phyloP scores from a whole-genome alignment of 2,888 invertebrate species.

The Lochmaea crataegi region DNA sequence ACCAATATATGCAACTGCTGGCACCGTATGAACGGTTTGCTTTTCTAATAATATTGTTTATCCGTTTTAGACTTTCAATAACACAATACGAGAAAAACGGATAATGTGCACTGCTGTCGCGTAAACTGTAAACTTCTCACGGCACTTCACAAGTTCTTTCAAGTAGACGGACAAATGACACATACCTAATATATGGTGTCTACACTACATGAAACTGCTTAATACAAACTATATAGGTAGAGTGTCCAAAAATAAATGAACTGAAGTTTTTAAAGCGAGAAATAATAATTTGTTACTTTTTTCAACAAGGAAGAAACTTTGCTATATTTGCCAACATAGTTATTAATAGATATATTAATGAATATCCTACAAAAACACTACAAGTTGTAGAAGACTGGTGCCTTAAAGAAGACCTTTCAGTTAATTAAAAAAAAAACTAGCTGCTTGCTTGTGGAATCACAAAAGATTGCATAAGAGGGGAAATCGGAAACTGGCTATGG shows the following conservation, averaged over 20 bases:
- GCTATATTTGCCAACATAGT: too few species aligned
- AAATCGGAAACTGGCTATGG: too few species aligned
- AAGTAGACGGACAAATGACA: not conserved
- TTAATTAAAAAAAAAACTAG: too few species aligned
- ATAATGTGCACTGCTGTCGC: not conserved
- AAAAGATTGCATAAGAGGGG: too few species aligned
- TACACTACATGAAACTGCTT: not conserved
- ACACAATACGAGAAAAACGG: not conserved
- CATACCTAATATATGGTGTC: not conserved
- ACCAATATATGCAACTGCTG: slow-evolving; percentile 35
- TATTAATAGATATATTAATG: too few species aligned
- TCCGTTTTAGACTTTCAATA: slow-evolving; percentile 4
- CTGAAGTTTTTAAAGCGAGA: not conserved
- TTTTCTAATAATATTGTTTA: slow-evolving; percentile 28
- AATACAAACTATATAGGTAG: not conserved
- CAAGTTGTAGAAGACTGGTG: too few species aligned
- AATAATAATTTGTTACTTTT: too few species aligned
- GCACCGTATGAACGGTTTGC: slow-evolving; percentile 19
- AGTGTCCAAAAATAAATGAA: not conserved
- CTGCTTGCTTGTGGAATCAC: too few species aligned
- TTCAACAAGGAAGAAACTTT: too few species aligned
- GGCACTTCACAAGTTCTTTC: not conserved
- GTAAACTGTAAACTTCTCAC: not conserved
- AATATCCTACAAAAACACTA: too few species aligned
- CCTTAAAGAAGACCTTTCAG: too few species aligned